These are phyloP conservation scores for Anableps anableps DNA, from an alignment of 2,797 vertebrate genomes.

Conservation along the genomic window DNA sequence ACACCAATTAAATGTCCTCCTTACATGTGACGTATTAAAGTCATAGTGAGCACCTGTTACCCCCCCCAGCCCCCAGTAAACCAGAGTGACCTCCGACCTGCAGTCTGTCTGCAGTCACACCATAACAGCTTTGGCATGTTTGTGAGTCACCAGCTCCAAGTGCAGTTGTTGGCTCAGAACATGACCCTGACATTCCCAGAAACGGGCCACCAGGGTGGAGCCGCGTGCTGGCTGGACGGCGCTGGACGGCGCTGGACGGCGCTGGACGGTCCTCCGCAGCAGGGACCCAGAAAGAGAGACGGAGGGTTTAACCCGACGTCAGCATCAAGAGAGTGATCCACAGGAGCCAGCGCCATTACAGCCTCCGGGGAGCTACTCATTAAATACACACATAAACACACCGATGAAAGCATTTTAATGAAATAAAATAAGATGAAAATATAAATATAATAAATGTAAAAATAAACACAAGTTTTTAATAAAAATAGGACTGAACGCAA, in stretches of 20 bases:
- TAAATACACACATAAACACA: no score
- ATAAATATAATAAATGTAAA: no score
- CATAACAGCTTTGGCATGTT: background rate
- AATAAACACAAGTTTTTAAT: no score
- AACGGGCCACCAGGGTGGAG: background rate
- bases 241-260: background rate
- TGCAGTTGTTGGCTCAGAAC: background rate
- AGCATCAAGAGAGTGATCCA: background rate
- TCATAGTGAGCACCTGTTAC: background rate
- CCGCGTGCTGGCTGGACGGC: background rate
- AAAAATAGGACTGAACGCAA: no score
- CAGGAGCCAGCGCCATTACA: background rate
- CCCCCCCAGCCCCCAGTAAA: background rate
- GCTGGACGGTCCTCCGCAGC: background rate
- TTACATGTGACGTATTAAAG: background rate
- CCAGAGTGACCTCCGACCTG: background rate
- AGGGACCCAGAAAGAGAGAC: background rate
- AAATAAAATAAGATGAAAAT: no score
- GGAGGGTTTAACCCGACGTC: background rate
- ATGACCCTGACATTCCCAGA: background rate
- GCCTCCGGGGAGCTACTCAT: no score
- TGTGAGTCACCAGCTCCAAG: slow-evolving; percentile 2
- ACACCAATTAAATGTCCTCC: background rate
- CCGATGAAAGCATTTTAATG: background rate
- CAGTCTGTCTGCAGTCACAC: background rate